Percentiles rank a stretch among this genome's conserved stretches.
These are phyloP conservation scores for Macroteleia sp. DNA, from an alignment of 2,888 invertebrate species.

Conservation along the genomic window DNA sequence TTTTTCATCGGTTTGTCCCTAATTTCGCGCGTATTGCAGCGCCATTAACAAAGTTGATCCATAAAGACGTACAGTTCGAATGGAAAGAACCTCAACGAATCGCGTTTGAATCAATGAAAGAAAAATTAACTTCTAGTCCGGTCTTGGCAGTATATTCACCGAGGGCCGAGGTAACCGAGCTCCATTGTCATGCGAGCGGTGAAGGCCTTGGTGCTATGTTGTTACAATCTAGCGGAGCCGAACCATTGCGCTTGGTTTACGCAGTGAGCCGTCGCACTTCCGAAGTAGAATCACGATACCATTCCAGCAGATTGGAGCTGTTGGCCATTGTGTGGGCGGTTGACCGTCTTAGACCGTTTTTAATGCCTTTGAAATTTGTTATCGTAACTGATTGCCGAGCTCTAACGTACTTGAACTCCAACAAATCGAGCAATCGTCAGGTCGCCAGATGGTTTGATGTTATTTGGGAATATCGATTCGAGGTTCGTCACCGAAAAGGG, in stretches of 20 bases:
- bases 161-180: not conserved
- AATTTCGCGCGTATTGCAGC: too few species aligned
- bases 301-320: slow-evolving; percentile 3
- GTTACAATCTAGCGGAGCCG: not conserved
- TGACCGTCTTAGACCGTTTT: slow-evolving; percentile 42
- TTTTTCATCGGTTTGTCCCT: too few species aligned
- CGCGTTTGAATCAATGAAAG: not conserved
- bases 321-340: slow-evolving; percentile 17
- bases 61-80: too few species aligned
- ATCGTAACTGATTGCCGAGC: slow-evolving; percentile 29
- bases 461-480: slow-evolving; percentile 32
- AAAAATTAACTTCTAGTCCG: not conserved
- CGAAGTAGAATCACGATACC: not conserved
- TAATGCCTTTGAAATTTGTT: not conserved
- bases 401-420: not conserved
- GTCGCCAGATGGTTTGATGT: slow-evolving; percentile 48
- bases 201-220: not conserved
- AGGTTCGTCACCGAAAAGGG: slow-evolving; percentile 22
- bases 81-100: not conserved
- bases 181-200: not conserved
- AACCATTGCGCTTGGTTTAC: not conserved
- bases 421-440: slow-evolving; percentile 63
- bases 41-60: too few species aligned
- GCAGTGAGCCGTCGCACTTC: not conserved
- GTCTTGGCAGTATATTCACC: not conserved